Evolutionary conservation across 1,140 invertebrate species (phyloP).

Genomic region (Venturia canescens): DNA sequence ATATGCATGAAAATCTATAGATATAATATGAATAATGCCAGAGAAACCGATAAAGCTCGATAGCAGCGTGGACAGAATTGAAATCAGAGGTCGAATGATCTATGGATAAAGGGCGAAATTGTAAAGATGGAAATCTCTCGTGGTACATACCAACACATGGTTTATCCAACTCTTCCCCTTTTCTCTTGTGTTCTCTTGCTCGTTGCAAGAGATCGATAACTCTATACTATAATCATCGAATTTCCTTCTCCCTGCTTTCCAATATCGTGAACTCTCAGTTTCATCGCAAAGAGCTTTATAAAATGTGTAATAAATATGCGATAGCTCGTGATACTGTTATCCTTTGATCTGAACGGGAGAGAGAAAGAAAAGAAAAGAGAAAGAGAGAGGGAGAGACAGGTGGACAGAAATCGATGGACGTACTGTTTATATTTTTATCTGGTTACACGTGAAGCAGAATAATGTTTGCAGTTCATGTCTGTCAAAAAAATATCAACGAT

Average conservation of each 20-base stretch:
- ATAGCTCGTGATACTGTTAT: not conserved
- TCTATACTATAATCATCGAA: constrained; percentile 10
- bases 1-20: not conserved
- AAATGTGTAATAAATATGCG: constrained; percentile 19
- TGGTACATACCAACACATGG: not conserved
- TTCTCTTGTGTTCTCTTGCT: not conserved
- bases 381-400: not conserved
- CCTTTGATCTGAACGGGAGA: not conserved
- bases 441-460: too few relatives aligned
- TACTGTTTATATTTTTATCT: too few relatives aligned
- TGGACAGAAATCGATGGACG: too few relatives aligned
- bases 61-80: constrained; percentile 26
- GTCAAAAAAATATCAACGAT: too few relatives aligned
- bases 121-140: constrained; percentile 21
- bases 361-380: not conserved
- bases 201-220: constrained; percentile 17
- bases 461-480: too few relatives aligned
- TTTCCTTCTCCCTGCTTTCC: not conserved
- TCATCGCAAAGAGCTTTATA: not conserved
- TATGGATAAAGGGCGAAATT: constrained; percentile 29
- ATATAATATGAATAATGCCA: not conserved
- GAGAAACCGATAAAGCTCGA: constrained; percentile 38
- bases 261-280: not conserved
- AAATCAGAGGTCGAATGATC: constrained; percentile 29
- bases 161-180: not conserved